phyloP scores from a whole-genome alignment of 2,113 vertebrate genomes.

The Rhipidura dahli region DNA sequence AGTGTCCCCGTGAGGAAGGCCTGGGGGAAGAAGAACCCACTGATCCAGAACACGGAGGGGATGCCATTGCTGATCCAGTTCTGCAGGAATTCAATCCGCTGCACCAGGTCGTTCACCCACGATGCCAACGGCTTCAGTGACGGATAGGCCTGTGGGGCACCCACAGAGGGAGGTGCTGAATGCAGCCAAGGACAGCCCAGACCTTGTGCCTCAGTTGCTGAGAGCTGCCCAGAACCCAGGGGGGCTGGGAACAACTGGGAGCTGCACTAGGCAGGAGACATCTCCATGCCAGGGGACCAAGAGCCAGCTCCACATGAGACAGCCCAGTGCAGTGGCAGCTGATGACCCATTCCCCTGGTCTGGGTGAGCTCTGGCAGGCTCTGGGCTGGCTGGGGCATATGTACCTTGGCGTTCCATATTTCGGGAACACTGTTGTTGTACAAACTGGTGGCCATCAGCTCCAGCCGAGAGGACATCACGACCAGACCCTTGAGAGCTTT shows the following conservation, averaged over 20 bases:
- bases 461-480: conserved; percentile 89
- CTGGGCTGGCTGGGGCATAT: neutral
- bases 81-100: conserved; percentile 80
- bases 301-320: neutral
- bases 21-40: conserved; percentile 91
- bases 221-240: neutral
- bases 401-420: conserved; percentile 85
- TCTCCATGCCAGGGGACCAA: neutral
- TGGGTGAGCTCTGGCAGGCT: neutral
- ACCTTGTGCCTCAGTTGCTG: neutral
- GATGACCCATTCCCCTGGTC: neutral
- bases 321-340: neutral
- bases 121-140: conserved; percentile 89
- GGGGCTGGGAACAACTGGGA: neutral
- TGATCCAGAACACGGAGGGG: conserved; percentile 91
- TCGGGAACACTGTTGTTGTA: conserved; percentile 87
- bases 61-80: conserved; percentile 81
- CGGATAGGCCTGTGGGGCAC: conserved; percentile 78
- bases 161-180: neutral
- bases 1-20: conserved; percentile 90
- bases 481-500: conserved; percentile 89
- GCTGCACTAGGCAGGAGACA: neutral
- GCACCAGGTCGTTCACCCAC: conserved; percentile 86
- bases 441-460: conserved; percentile 87
- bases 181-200: neutral